Conservation (phyloP, 2,888 invertebrate species). For the Agelastica alni region DNA sequence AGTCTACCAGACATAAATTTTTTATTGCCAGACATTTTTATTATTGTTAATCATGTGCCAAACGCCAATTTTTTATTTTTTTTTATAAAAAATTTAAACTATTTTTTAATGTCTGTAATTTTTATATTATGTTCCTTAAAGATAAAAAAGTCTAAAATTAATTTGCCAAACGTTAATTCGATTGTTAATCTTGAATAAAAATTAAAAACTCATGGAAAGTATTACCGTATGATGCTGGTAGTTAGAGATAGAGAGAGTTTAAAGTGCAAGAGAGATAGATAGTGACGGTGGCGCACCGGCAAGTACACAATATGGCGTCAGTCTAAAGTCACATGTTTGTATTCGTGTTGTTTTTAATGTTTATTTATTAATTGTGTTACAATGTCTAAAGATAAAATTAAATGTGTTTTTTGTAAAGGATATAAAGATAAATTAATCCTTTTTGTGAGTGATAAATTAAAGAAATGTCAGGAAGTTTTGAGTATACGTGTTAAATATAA, state of each 20-base stretch:
- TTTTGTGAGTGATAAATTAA: conserved; percentile 19
- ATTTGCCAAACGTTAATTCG: background rate
- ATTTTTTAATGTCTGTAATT: background rate
- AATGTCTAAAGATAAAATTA: conserved; percentile 14
- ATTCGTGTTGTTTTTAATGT: background rate
- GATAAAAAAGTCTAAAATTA: too few species aligned
- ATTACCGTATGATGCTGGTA: background rate
- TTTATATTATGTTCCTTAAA: background rate
- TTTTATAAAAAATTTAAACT: background rate
- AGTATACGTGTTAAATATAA: conserved; percentile 22
- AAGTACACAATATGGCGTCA: conserved; percentile 6
- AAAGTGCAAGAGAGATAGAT: too few species aligned
- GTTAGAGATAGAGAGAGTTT: background rate
- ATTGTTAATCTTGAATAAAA: background rate
- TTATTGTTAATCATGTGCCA: too few species aligned
- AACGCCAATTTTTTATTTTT: conserved; percentile 1
- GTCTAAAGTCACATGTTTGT: conserved; percentile 10
- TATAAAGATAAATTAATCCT: conserved; percentile 18
- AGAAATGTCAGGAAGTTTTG: too few species aligned
- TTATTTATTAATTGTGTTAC: conserved; percentile 9
- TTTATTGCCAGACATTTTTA: conserved; percentile 2
- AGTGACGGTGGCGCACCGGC: background rate
- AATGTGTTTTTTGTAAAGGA: conserved; percentile 15
- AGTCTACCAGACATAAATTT: background rate
- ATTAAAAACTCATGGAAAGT: background rate